A percentile compares a stretch with the other conserved stretches of the same genome.
Conservation (phyloP, 2,888 invertebrate species). For the Notocelia uddmanniana region DNA sequence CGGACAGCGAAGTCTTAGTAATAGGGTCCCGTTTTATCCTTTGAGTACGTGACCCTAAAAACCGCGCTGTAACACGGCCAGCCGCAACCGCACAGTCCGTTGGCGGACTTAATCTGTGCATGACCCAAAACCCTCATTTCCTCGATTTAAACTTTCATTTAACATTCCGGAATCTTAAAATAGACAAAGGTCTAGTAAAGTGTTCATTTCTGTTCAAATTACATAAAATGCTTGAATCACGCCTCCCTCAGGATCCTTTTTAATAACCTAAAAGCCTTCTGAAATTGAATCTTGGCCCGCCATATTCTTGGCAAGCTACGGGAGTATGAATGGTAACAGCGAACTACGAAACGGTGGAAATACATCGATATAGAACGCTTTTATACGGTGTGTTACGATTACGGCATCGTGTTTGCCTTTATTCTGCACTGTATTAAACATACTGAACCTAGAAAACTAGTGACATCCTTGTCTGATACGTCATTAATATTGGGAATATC, state of each 20-base stretch:
- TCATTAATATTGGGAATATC: no score
- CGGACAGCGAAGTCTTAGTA: no score
- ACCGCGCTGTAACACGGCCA: no score
- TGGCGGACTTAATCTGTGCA: no score
- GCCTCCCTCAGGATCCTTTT: slow-evolving; percentile 10
- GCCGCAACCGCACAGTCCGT: no score
- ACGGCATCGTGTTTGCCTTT: not conserved
- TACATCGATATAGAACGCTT: not conserved
- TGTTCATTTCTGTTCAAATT: not conserved
- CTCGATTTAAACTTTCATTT: no score
- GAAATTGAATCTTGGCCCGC: slow-evolving; percentile 24
- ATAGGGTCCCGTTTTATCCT: no score
- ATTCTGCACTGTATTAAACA: not conserved
- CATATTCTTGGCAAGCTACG: slow-evolving; percentile 1
- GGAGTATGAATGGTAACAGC: not conserved
- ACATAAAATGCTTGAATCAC: slow-evolving; percentile 11
- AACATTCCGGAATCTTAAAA: not conserved
- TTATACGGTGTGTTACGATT: not conserved
- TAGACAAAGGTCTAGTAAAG: not conserved
- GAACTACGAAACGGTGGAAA: slow-evolving; percentile 3
- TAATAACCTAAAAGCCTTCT: slow-evolving; percentile 34
- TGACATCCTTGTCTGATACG: no score
- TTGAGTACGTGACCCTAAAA: no score
- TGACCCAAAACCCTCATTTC: no score
- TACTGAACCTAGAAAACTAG: no score